Percentiles rank a stretch among this genome's conserved stretches.
These are phyloP conservation scores for Pygoscelis adeliae DNA, from an alignment of 2,113 vertebrate species.

Conservation along the genomic window DNA sequence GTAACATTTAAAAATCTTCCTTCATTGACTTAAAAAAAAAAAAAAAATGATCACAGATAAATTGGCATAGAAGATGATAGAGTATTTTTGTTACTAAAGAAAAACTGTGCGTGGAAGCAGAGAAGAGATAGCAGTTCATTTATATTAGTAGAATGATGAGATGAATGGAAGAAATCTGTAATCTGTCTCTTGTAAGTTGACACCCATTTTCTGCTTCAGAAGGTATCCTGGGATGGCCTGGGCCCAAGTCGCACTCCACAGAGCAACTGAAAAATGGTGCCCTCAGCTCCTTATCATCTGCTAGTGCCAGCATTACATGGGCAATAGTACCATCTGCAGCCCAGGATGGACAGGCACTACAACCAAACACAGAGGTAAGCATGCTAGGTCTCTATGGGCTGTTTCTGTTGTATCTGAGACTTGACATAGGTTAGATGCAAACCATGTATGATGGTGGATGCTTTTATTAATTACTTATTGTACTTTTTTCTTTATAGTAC, in stretches of 20 bases:
- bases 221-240: conserved; percentile 88
- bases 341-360: conserved; percentile 74
- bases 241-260: conserved; percentile 87
- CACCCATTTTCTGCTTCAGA: conserved; percentile 79
- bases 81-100: neutral
- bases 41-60: neutral
- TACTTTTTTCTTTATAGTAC: neutral
- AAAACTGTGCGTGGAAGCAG: neutral
- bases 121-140: neutral
- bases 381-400: fast-evolving
- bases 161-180: neutral
- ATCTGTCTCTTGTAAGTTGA: conserved; percentile 7
- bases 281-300: conserved; percentile 81
- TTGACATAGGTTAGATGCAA: neutral
- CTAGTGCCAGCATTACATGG: conserved; percentile 79
- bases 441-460: neutral
- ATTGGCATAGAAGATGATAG: neutral
- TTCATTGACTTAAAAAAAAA: neutral
- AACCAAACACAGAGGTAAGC: conserved; percentile 84
- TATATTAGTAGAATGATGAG: neutral
- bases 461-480: neutral
- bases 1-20: neutral
- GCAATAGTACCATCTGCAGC: conserved; percentile 79
- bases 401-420: neutral
- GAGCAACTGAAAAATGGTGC: conserved; percentile 87